Percentiles rank a stretch among this genome's conserved stretches.
Evolutionary conservation across 2,113 vertebrate species (phyloP).

Genomic region (Mesitornis unicolor): DNA sequence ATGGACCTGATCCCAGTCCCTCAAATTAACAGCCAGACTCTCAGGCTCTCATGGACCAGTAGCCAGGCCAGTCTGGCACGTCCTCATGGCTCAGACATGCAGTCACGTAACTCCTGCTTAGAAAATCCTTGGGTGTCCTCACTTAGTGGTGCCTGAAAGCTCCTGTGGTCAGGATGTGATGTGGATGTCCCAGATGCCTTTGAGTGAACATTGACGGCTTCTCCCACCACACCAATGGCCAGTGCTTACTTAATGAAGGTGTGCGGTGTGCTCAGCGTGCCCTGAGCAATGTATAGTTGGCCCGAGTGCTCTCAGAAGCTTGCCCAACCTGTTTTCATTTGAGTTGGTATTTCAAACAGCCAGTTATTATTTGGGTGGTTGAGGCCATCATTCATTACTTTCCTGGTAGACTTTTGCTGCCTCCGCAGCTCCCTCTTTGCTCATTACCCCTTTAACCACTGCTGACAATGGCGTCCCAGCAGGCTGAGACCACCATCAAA

Average conservation of each 20-base stretch:
- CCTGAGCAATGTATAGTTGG: conserved; percentile 13
- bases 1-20: background rate
- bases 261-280: background rate
- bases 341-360: conserved; percentile 14
- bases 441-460: background rate
- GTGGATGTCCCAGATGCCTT: background rate
- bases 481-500: background rate
- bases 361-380: conserved; percentile 30
- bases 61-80: background rate
- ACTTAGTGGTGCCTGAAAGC: background rate
- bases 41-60: background rate
- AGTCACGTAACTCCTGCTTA: conserved; percentile 32
- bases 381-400: background rate
- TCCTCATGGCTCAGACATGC: background rate
- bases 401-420: background rate
- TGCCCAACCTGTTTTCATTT: conserved; percentile 50
- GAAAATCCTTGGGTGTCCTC: background rate
- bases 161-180: background rate
- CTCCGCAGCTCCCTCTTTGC: background rate
- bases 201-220: conserved; percentile 4
- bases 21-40: conserved; percentile 27
- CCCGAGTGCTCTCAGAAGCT: background rate
- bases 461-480: background rate
- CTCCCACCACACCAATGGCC: background rate
- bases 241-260: background rate